Percentiles rank a stretch among this genome's conserved stretches.
Evolutionary conservation across 1,140 invertebrate genomes (phyloP).

Genomic region (Tetragonula clypearis): DNA sequence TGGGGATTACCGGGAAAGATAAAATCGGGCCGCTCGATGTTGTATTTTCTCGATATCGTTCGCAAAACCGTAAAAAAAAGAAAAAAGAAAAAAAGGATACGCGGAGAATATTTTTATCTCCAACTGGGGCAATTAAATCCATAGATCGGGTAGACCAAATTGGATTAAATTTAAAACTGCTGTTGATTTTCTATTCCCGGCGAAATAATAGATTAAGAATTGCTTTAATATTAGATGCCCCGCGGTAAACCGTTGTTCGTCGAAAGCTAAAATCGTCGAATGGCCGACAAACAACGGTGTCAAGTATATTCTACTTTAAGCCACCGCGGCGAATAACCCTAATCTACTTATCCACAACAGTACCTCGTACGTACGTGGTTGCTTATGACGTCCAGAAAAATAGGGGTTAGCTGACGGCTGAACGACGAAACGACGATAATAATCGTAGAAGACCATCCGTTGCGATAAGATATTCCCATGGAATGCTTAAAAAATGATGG

Average conservation of each 20-base stretch:
- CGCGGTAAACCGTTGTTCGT: neutral
- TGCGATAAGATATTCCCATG: neutral
- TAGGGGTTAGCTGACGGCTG: neutral
- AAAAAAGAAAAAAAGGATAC: neutral
- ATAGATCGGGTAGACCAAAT: neutral
- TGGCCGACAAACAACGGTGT: neutral
- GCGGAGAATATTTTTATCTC: neutral
- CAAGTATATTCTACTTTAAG: neutral
- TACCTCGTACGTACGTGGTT: neutral
- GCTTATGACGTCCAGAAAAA: neutral
- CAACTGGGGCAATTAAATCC: neutral
- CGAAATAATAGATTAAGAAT: neutral
- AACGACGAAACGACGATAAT: neutral
- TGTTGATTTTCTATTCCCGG: neutral
- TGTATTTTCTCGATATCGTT: neutral
- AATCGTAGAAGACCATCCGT: conserved; percentile 1
- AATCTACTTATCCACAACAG: neutral
- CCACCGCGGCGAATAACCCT: neutral
- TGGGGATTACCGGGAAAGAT: neutral
- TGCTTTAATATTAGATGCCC: neutral
- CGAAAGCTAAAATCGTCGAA: neutral
- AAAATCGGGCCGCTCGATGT: too few species aligned
- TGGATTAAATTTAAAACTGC: neutral
- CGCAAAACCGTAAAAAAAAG: too few species aligned
- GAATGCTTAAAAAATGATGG: conserved; percentile 8